Evolutionary conservation across 2,113 vertebrate species (phyloP), one percentile per base, ranked within the genome.

Genomic region (Circaetus gallicus): DNA sequence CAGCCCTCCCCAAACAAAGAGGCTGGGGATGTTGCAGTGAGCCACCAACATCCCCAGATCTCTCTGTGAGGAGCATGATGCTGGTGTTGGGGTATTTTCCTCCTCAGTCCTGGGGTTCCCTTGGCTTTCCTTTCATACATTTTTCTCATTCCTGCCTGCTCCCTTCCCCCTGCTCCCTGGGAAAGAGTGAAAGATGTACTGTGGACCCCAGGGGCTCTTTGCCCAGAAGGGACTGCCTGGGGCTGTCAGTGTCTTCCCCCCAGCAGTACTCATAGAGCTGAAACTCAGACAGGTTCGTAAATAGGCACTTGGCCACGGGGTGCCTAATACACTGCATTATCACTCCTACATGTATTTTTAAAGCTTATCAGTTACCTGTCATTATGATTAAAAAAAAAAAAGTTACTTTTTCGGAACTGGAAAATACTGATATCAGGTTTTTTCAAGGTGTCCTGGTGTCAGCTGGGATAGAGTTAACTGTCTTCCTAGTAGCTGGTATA

Each of bases 21-120:
- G 6, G 7, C 4, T 21, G 11, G 16, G 11, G 32, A 40, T 40
- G 7, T 13, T 84, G 32, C n/a, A 52, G 11, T 24, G 40, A 62
- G 7, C 18, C 21, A 55, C 21, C 21, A 80, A 6, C 0, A 0
- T 52, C 3, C 7, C 11, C 52, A 42, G 45, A 56, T 67, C 1
- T 67, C 53, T 56, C 42, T 56, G 58, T 13, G 49, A 78, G 7
- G 13, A 72, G 7, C 1, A 3, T 59, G 50, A 50, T 25, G 32
- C 17, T 76, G 21, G 6, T 26, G 3, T 5, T 19, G 9, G 2
- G 5, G 29, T 42, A 36, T 25, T 25, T 61, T 81, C 17, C 18
- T 36, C 21, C 18, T 50, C 6, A 3, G 12, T 26, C 22, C 26
- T 59, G 10, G 17, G 40, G 13, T 25, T 62, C 24, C 9, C 24